Percentiles rank a stretch among this genome's conserved stretches.
Evolutionary conservation across 2,797 vertebrate genomes (phyloP).

Genomic region (Xerus rutilus): DNA sequence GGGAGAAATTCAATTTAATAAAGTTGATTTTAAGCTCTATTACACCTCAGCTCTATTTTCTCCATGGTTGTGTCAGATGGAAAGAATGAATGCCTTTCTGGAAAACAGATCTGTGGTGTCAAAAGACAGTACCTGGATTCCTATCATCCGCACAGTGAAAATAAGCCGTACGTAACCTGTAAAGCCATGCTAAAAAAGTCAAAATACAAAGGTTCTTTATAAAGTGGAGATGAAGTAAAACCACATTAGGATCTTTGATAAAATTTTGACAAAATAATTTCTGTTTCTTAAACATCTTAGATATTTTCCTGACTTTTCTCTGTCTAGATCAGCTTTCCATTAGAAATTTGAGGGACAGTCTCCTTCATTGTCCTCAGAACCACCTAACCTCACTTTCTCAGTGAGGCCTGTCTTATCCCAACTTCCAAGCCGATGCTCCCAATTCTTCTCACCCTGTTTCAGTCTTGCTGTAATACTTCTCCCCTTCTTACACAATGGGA

Average conservation of each 20-base stretch:
- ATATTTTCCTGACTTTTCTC: not conserved
- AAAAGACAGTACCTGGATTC: slow-evolving; percentile 66
- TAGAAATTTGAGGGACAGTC: not conserved
- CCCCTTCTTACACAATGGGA: not conserved
- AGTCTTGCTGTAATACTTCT: not conserved
- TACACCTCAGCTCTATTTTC: slow-evolving; percentile 70
- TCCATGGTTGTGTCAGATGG: slow-evolving; percentile 37
- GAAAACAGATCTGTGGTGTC: slow-evolving; percentile 63
- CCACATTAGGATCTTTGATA: not conserved
- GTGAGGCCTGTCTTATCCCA: not conserved
- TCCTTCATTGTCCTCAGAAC: not conserved
- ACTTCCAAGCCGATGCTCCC: not conserved
- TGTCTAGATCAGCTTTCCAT: not conserved
- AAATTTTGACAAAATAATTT: slow-evolving; percentile 37
- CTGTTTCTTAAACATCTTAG: not conserved
- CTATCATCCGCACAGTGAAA: not conserved
- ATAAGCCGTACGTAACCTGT: not conserved
- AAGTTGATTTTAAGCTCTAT: slow-evolving; percentile 80
- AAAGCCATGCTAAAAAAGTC: not conserved
- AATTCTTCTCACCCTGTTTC: not conserved
- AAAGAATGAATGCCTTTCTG: slow-evolving; percentile 32
- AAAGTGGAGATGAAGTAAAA: not conserved
- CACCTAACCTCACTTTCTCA: not conserved
- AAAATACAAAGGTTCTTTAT: not conserved
- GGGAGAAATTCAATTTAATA: slow-evolving; percentile 74